These are phyloP conservation scores for Lepidostoma basale DNA, from an alignment of 1,140 invertebrate genomes.

Conservation along the genomic window DNA sequence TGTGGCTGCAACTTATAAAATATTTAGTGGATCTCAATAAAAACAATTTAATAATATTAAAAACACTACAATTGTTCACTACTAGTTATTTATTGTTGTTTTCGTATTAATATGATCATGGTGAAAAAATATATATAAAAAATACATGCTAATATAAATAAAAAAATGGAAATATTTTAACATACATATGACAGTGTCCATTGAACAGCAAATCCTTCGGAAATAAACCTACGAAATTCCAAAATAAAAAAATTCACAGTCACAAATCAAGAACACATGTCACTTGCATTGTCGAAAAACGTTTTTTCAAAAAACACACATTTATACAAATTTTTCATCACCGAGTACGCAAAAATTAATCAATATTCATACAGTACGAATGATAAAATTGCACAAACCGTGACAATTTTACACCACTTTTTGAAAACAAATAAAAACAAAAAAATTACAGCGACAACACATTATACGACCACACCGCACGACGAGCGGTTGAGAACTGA, in stretches of 20 bases:
- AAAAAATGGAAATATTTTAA: too few relatives aligned
- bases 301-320: not conserved
- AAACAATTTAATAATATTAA: too few relatives aligned
- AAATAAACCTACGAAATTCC: not conserved
- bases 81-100: too few relatives aligned
- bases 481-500: slow-evolving; percentile 25
- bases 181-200: slow-evolving; percentile 20
- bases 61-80: too few relatives aligned
- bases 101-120: not conserved
- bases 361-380: not conserved
- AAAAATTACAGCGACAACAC: not conserved
- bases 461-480: slow-evolving; percentile 12
- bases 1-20: too few relatives aligned
- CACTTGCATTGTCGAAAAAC: slow-evolving; percentile 1
- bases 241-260: slow-evolving; percentile 6
- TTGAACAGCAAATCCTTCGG: slow-evolving; percentile 2
- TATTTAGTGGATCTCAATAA: too few relatives aligned
- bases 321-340: not conserved
- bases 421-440: slow-evolving; percentile 21
- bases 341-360: not conserved
- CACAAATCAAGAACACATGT: slow-evolving; percentile 16
- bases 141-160: not conserved
- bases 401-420: slow-evolving; percentile 1
- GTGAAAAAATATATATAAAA: slow-evolving; percentile 10
- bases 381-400: not conserved